Base-by-base conservation (phyloP, 2,888 invertebrate species). In the Lacanobia wlatinum region DNA sequence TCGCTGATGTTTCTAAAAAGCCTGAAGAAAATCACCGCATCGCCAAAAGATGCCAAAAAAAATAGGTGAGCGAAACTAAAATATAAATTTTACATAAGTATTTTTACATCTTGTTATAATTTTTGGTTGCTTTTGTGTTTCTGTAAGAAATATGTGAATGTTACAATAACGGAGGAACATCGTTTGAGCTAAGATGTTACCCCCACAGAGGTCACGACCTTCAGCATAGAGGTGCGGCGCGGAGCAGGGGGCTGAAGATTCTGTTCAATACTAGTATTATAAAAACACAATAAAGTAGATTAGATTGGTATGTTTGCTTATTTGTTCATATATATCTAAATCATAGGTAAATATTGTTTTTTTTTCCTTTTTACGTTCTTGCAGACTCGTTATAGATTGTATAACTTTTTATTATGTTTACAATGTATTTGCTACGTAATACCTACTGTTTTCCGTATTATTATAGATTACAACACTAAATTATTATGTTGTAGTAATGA, bases 1-100 rank as follows among this genome's bases (percentile, higher is more conserved):
- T 98, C 99, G 1, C 94, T 99, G 55, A 97, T 98, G 94, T 99
- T 99, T 92, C 96, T 99, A 66, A 98, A 97, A 91, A 95, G 89
- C 62, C 90, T 96, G 40, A 89, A 87, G 77, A 88, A 79, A 38
- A 95, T 96, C 79, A 85, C 87, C 43, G 79, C 83, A 2, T 93
- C 90, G 56, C 85, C 86, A 2, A 73, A 88, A 84, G 73, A 73
- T 2, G 70, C 90, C 63, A 91, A 94, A 60, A 89, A 92, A 62
- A 89, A 92, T 70, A 96, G 95, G 96, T 96, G 91, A 96, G 93
- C 93, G 84, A 88, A n/a, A 53, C n/a, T 43, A 50, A 50, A 38
- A 58, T 10, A 21, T 46, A 4, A 10, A n/a, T 60, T 68, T 63
- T 55, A 48, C 16, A 6, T 34, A 28, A 34, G 50, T 70, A 38